These are phyloP conservation scores for Mormyrus lacerda DNA, from an alignment of 2,113 vertebrate species.

Conservation along the genomic window DNA sequence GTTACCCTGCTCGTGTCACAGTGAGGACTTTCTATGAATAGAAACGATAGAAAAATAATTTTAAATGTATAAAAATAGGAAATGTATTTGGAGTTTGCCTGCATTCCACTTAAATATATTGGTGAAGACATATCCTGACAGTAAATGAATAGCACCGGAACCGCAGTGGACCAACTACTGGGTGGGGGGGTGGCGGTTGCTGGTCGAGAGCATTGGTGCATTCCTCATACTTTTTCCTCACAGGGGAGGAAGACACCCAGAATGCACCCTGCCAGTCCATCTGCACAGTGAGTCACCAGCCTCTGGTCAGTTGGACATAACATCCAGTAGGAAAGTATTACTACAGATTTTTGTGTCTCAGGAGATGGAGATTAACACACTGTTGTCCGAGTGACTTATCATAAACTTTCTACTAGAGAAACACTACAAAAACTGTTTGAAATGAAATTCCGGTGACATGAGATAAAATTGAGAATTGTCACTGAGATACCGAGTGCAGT, in stretches of 20 bases:
- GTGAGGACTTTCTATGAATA: conserved; percentile 6
- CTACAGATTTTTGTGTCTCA: neutral
- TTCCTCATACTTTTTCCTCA: neutral
- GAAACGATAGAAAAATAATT: neutral
- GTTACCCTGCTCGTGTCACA: conserved; percentile 27
- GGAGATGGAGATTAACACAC: neutral
- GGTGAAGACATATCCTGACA: neutral
- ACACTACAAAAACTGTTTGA: neutral
- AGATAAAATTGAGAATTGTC: neutral
- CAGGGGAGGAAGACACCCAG: neutral
- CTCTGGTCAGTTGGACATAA: neutral
- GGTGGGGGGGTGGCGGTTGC: neutral
- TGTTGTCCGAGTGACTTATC: neutral
- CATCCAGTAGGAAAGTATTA: neutral
- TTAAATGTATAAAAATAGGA: neutral
- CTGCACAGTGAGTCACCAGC: neutral
- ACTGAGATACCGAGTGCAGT: neutral
- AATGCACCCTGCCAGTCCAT: neutral
- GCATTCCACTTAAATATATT: neutral
- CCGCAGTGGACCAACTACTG: neutral
- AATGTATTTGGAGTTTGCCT: neutral
- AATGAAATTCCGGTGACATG: neutral
- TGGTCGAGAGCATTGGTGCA: neutral
- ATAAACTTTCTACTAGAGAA: neutral
- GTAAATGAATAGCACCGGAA: neutral